Base-by-base conservation (phyloP, 2,888 invertebrate species). In the Fissipunctia ypsillon region DNA sequence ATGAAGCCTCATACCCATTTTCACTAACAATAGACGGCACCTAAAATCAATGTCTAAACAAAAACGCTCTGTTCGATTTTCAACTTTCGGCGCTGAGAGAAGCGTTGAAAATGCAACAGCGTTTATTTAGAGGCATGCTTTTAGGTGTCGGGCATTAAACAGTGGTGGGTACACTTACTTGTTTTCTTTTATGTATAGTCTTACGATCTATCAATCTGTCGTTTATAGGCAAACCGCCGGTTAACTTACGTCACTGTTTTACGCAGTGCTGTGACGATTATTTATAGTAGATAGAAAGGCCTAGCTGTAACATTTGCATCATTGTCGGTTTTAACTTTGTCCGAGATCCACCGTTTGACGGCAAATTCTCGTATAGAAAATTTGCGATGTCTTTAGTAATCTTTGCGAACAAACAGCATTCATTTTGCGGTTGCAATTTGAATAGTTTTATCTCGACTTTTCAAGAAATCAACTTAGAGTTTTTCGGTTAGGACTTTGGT, bases 151-250 rank as follows among this genome's bases (percentile, higher is more conserved):
- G 22, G 14, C 7, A 22, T 22, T 52, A 50, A 69, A 43, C 28
- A 38, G 14, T 50, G 28, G 5, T 50, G 5, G 10, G 25, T 59
- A n/a, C 10, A 38, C 25, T 25, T n/a, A 59, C 14, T 35, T 9
- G 41, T 43, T 50, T 43, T 79, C 0, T 79, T 72, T 73, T 56
- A 79, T 79, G 48, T n/a, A n/a, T 38, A 61, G 25, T 48, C 60
- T 61, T 72, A 78, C 79, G 61, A 61, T 35, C 76, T 3, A 61
- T 72, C 60, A 76, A 72, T n/a, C n/a, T 61, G 73, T 38, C 25
- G 48, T 79, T 48, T 54, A 72, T 35, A 43, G 48, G 19, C 45
- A 60, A 35, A n/a, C 22, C 9, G 38, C 38, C 38, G 38, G 28
- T 43, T 31, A 31, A 50, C 4, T 31, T 12, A 22, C 38, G 19